Evolutionary conservation across 2,888 invertebrate genomes (phyloP), one percentile per base, ranked within the genome.

Genomic region (Stenodera caucasica): DNA sequence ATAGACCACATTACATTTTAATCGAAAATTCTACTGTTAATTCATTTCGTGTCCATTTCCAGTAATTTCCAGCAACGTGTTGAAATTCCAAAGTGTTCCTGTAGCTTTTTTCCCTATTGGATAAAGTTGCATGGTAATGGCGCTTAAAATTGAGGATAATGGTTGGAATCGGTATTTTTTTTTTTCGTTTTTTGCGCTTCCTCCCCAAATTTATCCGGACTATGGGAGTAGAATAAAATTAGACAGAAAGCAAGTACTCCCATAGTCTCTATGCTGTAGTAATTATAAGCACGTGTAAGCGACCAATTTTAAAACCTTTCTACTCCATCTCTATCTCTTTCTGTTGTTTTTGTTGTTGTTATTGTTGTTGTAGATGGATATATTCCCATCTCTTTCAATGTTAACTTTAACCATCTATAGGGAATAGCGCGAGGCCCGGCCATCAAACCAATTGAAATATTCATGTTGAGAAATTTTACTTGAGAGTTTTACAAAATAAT

Each of bases 401-500:
- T 61, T 66, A 69, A 70, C 58, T 70, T 67, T 64, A 56, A 58
- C 53, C 55, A 40, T 40, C 71, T 63, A 53, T 59, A 23, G 68
- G 70, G 71, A 69, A 68, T 68, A 65, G 18, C 40, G 40, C 40
- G 18, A 21, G 40, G 53, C 63, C 58, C 66, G 56, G 67, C 68
- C 70, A 70, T 72, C 64, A 63, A 62, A 59, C 63, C 67, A 51
- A 61, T 65, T 72, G 63, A 74, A 75, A 72, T 74, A 74, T 75
- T 75, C 71, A 74, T 67, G 68, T 63, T 68, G 66, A 71, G 70
- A 71, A 71, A 72, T 72, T 69, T 71, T 65, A 65, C 68, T 70
- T 68, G 70, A 63, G 65, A 66, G 67, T 56, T 64, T 56, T 61
- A 65, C 70, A 72, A 40, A 73, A 70, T 74, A 70, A 69, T 69